Conservation (phyloP, 1,140 invertebrate genomes). For the Marisa cornuarietis region DNA sequence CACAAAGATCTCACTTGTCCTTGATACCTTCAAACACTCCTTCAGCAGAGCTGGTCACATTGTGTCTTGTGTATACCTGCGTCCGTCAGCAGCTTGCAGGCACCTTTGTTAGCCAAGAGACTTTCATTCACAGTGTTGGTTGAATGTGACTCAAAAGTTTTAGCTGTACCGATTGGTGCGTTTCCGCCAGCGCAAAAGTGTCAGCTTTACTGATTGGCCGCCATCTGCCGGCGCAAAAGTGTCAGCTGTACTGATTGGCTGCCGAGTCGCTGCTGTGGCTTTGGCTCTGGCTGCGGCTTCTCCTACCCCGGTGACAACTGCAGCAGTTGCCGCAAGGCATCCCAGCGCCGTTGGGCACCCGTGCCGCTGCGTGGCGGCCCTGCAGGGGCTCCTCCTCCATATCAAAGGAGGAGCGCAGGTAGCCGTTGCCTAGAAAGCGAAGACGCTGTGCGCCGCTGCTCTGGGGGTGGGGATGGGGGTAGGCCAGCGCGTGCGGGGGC, state of each 20-base stretch:
- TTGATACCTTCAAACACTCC: too few species aligned
- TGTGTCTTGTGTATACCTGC: too few species aligned
- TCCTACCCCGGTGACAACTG: constrained; percentile 14
- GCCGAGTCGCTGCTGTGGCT: constrained; percentile 26
- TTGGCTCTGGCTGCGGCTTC: constrained; percentile 13
- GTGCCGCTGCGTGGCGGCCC: neutral
- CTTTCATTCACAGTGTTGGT: too few species aligned
- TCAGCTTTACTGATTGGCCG: too few species aligned
- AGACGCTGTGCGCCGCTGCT: constrained; percentile 21
- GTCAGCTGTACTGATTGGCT: constrained; percentile 33
- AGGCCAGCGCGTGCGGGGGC: constrained; percentile 7
- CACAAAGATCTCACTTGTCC: too few species aligned
- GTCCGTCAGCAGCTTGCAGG: too few species aligned
- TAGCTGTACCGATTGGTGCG: too few species aligned
- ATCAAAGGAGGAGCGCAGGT: constrained; percentile 8
- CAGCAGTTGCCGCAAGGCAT: constrained; percentile 1
- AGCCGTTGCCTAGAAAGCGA: constrained; percentile 20
- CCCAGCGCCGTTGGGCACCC: neutral
- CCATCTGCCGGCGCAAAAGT: neutral
- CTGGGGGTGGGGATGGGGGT: constrained; percentile 10
- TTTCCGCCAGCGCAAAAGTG: too few species aligned
- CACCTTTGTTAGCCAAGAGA: too few species aligned
- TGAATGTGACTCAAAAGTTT: too few species aligned
- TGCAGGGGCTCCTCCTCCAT: constrained; percentile 13
- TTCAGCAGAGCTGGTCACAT: too few species aligned